These are phyloP conservation scores for Pseudocheirus occidentalis DNA, from an alignment of 2,797 vertebrate genomes.

Conservation along the genomic window DNA sequence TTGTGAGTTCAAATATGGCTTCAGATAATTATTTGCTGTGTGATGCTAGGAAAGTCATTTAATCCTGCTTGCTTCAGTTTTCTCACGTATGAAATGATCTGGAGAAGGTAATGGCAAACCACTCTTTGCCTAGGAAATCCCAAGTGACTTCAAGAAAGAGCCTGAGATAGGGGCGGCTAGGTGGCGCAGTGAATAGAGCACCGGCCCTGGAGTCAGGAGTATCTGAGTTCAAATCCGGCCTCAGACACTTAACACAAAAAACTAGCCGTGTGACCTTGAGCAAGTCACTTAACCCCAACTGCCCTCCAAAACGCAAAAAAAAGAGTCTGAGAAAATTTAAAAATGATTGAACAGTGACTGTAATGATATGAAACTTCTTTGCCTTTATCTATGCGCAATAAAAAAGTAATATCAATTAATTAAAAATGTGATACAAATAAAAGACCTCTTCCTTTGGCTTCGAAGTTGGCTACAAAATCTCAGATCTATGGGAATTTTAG, in stretches of 20 bases:
- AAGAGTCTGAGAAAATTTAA: neutral
- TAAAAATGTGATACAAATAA: conserved; percentile 36
- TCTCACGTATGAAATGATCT: neutral
- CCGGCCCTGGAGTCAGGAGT: too few species aligned
- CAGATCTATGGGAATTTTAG: neutral
- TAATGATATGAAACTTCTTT: neutral
- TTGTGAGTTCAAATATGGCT: neutral
- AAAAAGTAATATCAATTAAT: neutral
- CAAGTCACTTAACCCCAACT: too few species aligned
- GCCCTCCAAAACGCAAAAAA: too few species aligned
- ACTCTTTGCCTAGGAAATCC: neutral
- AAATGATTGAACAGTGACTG: neutral
- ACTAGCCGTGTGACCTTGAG: too few species aligned
- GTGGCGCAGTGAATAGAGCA: too few species aligned
- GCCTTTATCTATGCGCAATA: conserved; percentile 1
- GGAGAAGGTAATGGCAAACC: neutral
- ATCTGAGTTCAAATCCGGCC: too few species aligned
- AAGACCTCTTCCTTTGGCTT: neutral
- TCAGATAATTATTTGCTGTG: neutral
- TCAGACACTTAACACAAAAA: too few species aligned
- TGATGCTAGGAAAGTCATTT: neutral
- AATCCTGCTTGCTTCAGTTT: neutral
- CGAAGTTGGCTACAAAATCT: neutral
- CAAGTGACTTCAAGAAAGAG: neutral
- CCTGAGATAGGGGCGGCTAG: too few species aligned